These are phyloP conservation scores for Enteromius unitaeniatus DNA, from an alignment of 2,797 vertebrate species.

Conservation along the genomic window DNA sequence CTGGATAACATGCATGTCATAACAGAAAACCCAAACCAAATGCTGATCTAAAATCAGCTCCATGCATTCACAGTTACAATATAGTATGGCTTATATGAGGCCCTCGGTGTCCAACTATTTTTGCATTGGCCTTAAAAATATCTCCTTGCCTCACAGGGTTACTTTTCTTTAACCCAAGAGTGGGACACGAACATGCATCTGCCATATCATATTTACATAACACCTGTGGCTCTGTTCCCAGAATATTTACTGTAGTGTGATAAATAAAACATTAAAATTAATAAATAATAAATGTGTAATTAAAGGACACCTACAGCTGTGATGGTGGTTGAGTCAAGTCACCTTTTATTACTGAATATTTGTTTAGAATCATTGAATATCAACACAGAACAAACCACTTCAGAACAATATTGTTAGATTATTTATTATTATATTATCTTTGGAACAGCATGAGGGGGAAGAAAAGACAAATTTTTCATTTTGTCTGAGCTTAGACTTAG, in stretches of 20 bases:
- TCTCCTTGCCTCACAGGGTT: slow-evolving; percentile 14
- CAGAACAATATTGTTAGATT: background rate
- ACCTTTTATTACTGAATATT: background rate
- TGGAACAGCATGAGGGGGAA: background rate
- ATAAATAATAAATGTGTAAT: slow-evolving; percentile 3
- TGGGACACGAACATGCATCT: background rate
- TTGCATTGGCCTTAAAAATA: slow-evolving; percentile 23
- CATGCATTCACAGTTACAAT: slow-evolving; percentile 1
- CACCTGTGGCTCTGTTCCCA: background rate
- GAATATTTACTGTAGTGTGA: background rate
- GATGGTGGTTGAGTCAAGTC: background rate
- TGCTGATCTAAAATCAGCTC: slow-evolving; percentile 16
- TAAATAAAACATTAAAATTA: background rate
- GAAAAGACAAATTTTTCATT: background rate
- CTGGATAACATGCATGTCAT: background rate
- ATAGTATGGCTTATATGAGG: slow-evolving; percentile 14
- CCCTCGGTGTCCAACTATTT: slow-evolving; percentile 17
- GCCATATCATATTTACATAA: background rate
- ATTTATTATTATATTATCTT: background rate
- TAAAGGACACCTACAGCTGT: background rate
- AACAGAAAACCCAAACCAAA: background rate
- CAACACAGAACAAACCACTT: background rate
- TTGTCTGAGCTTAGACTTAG: background rate
- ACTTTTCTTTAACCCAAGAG: slow-evolving; percentile 10
- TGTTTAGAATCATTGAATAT: background rate